A percentile compares a stretch with the other conserved stretches of the same genome.
phyloP scores from a whole-genome alignment of 1,140 invertebrate genomes.

The Drosophila persimilis region DNA sequence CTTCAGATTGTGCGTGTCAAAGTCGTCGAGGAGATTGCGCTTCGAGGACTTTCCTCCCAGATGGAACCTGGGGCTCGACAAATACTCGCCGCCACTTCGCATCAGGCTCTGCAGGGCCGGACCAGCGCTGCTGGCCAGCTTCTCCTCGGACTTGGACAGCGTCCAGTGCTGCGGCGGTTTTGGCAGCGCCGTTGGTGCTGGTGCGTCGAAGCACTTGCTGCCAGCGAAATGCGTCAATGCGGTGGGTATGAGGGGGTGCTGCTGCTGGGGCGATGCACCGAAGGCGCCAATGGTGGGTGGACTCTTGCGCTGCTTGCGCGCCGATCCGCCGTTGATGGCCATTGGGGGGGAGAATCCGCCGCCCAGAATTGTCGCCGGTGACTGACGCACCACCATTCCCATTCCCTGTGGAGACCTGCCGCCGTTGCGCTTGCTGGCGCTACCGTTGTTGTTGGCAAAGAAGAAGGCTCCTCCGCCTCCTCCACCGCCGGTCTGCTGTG shows the following conservation, averaged over 20 bases:
- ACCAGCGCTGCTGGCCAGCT: constrained; percentile 68
- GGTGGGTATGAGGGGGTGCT: constrained; percentile 74
- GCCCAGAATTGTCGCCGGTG: constrained; percentile 74
- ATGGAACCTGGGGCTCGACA: constrained; percentile 38
- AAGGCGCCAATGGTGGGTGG: constrained; percentile 41
- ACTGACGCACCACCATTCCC: constrained; percentile 57
- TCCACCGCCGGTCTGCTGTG: constrained; percentile 54
- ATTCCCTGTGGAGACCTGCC: constrained; percentile 63
- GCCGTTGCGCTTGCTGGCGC: constrained; percentile 26
- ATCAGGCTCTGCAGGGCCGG: constrained; percentile 62
- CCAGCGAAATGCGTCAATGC: constrained; percentile 85
- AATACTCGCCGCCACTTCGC: constrained; percentile 40
- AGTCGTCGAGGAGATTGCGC: constrained; percentile 78
- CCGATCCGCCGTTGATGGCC: constrained; percentile 42
- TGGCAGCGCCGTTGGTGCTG: constrained; percentile 85
- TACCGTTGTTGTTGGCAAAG: constrained; percentile 63
- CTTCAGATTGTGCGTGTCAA: constrained; percentile 84
- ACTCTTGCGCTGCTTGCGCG: constrained; percentile 72
- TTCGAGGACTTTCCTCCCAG: constrained; percentile 63
- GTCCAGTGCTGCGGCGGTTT: constrained; percentile 86
- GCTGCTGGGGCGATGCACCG: constrained; percentile 69
- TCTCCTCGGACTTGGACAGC: constrained; percentile 65
- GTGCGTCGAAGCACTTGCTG: constrained; percentile 86
- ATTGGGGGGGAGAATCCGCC: constrained; percentile 64
- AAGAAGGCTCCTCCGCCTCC: constrained; percentile 68